Base-by-base conservation (phyloP, 2,113 vertebrate species). In the Origma solitaria region DNA sequence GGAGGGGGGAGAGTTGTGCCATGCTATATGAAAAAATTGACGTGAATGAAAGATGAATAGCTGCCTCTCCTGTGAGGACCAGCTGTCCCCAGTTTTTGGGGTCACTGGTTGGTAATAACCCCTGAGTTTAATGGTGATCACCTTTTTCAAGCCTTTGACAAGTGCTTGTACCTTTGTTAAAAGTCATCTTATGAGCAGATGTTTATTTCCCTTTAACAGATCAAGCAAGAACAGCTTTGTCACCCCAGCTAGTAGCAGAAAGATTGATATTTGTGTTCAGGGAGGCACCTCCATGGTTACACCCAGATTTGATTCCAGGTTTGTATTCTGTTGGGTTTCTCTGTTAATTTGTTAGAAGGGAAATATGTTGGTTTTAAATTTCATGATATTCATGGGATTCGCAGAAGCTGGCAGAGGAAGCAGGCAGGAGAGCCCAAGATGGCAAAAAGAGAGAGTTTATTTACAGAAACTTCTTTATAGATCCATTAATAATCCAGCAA, bases 241-340 rank as follows among this genome's bases (percentile, higher is more conserved):
- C 61, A 98, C 98, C 38, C 97, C 98, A 45, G 97, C 97, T 57
- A 42, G 83, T n/a, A 92, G 97, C 22, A 96, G 94, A 40, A 6
- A 13, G 7, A 37, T 87, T 31, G 96, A 97, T 33, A 2, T 93
- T 53, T 97, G 96, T 51, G 13, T 96, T 81, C 75, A 51, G 14
- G 97, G 96, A 81, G 94, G 95, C 23, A 97, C 97, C 33, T 98
- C 98, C 35, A 60, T 91, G 61, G 2, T 97, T 44, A 98, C 97
- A 13, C 96, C 97, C 51, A 96, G 47, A 42, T 98, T 98, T 92
- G 98, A 98, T 82, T 97, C 97, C 51, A 96, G 98, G 98, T 98
- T 66, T 93, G 94, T 76, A 5, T 88, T 68, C 45, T 33, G 5
- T 71, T 70, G 11, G 10, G 22, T 47, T 44, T 40, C 35, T 47